phyloP scores from a whole-genome alignment of 1,140 invertebrate genomes.

The Habropoda laboriosa region DNA sequence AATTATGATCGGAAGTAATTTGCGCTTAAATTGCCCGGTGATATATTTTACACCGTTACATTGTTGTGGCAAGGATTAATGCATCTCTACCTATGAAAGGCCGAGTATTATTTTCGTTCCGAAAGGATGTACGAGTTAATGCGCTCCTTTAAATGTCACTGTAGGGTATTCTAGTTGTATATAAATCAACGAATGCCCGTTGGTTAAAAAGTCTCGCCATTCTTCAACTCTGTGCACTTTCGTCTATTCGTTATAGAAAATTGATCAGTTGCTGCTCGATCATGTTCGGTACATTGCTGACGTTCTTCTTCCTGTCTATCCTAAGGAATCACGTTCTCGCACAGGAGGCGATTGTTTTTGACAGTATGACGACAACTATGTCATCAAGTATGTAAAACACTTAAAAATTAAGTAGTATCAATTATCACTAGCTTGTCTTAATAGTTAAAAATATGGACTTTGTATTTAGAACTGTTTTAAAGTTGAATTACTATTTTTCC shows the following conservation, averaged over 20 bases:
- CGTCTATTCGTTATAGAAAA: background rate
- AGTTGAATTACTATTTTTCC: background rate
- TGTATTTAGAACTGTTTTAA: background rate
- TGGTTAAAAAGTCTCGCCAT: background rate
- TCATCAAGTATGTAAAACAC: slow-evolving; percentile 29
- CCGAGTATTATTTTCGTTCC: slow-evolving; percentile 57
- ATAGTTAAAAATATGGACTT: background rate
- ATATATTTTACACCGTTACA: slow-evolving; percentile 43
- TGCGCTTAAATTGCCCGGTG: slow-evolving; percentile 13
- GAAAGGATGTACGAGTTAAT: slow-evolving; percentile 62
- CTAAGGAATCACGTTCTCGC: background rate
- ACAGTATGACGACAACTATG: background rate
- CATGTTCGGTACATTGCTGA: background rate
- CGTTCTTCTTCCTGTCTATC: background rate
- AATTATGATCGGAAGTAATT: slow-evolving; percentile 64
- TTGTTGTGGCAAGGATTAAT: slow-evolving; percentile 16
- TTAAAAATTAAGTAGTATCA: background rate
- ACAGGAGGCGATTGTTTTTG: slow-evolving; percentile 8
- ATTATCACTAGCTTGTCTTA: background rate
- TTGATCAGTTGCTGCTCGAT: background rate
- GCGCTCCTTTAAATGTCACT: slow-evolving; percentile 30
- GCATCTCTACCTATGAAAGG: slow-evolving; percentile 44
- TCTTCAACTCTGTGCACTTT: background rate
- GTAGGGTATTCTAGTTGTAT: background rate
- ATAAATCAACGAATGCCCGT: slow-evolving; percentile 30